Percentiles rank a stretch among this genome's conserved stretches.
Conservation (phyloP, 2,113 vertebrate genomes). For the Ochotona princeps region DNA sequence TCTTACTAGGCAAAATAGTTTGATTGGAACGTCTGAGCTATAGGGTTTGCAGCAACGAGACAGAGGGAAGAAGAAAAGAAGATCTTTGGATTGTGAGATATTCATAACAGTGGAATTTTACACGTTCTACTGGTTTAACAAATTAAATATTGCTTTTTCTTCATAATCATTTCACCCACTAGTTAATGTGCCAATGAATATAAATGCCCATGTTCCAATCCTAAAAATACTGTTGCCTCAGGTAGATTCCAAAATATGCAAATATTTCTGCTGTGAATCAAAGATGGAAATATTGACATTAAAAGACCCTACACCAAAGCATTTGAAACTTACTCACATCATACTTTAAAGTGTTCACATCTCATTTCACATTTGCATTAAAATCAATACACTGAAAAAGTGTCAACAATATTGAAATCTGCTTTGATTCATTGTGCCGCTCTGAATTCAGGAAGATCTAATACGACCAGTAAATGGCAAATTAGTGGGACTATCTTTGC, state of each 20-base stretch:
- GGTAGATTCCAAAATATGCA: not conserved
- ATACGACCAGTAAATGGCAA: constrained; percentile 27
- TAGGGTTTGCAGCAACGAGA: not conserved
- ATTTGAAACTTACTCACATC: constrained; percentile 18
- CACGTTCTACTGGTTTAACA: constrained; percentile 1
- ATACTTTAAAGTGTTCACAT: constrained; percentile 18
- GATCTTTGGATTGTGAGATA: not conserved
- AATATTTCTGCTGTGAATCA: not conserved
- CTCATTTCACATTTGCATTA: constrained; percentile 2
- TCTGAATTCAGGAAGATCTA: constrained; percentile 17
- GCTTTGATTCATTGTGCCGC: not conserved
- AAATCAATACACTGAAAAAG: not conserved
- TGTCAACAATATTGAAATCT: not conserved
- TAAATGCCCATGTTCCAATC: not conserved
- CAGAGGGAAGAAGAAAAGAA: not conserved
- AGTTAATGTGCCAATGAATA: not conserved
- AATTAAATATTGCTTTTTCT: not conserved
- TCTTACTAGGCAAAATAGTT: not conserved
- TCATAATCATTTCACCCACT: not conserved
- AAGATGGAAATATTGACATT: not conserved
- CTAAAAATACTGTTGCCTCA: not conserved
- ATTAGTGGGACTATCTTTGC: not conserved
- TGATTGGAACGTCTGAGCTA: too few species aligned
- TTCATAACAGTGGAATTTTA: not conserved
- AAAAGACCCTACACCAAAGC: not conserved